A percentile compares a stretch with the other conserved stretches of the same genome.
These are phyloP conservation scores for Drosophila nebulosa DNA, from an alignment of 1,140 invertebrate genomes.

Conservation along the genomic window DNA sequence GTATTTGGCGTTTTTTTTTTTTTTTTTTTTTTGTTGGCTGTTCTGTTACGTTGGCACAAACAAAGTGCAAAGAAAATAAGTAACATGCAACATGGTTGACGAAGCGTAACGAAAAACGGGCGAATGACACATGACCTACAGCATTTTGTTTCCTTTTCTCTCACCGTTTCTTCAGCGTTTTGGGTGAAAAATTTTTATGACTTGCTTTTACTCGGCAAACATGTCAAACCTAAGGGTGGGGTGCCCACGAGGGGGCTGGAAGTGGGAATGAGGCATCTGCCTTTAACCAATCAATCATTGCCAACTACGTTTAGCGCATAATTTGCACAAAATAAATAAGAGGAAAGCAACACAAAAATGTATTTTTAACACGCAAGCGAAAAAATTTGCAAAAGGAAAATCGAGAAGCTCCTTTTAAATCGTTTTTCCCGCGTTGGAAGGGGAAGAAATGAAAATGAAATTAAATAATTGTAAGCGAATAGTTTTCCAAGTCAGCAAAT, in stretches of 20 bases:
- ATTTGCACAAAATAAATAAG: conserved; percentile 12
- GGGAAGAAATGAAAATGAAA: neutral
- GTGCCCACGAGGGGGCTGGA: neutral
- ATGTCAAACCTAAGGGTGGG: neutral
- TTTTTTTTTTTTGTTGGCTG: neutral
- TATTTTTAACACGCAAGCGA: neutral
- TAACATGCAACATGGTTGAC: conserved; percentile 5
- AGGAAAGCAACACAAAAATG: neutral
- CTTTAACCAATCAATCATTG: conserved; percentile 8
- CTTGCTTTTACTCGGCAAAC: conserved; percentile 1
- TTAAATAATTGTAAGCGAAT: neutral
- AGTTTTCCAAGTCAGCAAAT: neutral
- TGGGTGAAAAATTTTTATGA: conserved; percentile 9
- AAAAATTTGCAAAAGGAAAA: neutral
- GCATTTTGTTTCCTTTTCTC: neutral
- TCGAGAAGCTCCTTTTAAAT: neutral
- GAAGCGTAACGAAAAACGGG: conserved; percentile 4
- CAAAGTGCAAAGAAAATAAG: conserved; percentile 11
- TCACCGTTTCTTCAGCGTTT: neutral
- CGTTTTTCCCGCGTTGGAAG: neutral
- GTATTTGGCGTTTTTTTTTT: too few species aligned
- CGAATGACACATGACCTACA: conserved; percentile 16
- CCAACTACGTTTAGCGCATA: conserved; percentile 11
- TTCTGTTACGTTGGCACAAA: neutral
- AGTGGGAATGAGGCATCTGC: neutral